Evolutionary conservation across 2,113 vertebrate genomes (phyloP).

Genomic region (Athene cunicularia): DNA sequence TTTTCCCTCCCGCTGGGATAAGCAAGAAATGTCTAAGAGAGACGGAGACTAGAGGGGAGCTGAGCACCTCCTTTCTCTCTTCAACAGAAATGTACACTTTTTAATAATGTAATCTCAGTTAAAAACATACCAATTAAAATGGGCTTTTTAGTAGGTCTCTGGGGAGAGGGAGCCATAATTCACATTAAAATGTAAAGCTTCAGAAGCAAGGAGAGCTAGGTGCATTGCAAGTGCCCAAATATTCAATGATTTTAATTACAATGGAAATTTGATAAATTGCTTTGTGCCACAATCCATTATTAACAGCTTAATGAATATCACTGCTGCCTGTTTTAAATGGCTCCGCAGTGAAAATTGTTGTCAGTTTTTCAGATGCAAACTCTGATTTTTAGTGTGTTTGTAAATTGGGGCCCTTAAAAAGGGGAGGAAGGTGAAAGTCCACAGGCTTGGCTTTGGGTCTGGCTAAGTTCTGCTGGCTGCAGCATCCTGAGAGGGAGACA

Average conservation of each 20-base stretch:
- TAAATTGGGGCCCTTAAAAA: neutral
- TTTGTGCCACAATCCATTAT: slow-evolving; percentile 63
- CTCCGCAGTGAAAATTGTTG: neutral
- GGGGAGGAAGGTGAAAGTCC: neutral
- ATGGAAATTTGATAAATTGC: slow-evolving; percentile 68
- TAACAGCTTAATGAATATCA: slow-evolving; percentile 68
- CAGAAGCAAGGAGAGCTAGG: slow-evolving; percentile 54
- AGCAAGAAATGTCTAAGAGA: neutral
- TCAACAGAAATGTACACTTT: slow-evolving; percentile 46
- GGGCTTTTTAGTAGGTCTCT: slow-evolving; percentile 57
- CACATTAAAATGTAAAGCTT: slow-evolving; percentile 63
- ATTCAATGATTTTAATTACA: slow-evolving; percentile 70
- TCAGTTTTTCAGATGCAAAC: neutral
- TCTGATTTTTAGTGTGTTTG: neutral
- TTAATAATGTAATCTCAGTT: slow-evolving; percentile 63
- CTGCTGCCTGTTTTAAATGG: slow-evolving; percentile 24
- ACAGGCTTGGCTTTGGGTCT: neutral
- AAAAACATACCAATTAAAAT: slow-evolving; percentile 67
- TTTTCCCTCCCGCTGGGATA: neutral
- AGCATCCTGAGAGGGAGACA: neutral
- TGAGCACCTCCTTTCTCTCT: slow-evolving; percentile 9
- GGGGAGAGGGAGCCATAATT: slow-evolving; percentile 45
- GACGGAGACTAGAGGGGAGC: neutral
- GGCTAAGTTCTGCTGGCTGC: neutral
- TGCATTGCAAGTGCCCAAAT: slow-evolving; percentile 57